Conservation (phyloP, 2,797 vertebrate genomes). For the Squalus acanthias region DNA sequence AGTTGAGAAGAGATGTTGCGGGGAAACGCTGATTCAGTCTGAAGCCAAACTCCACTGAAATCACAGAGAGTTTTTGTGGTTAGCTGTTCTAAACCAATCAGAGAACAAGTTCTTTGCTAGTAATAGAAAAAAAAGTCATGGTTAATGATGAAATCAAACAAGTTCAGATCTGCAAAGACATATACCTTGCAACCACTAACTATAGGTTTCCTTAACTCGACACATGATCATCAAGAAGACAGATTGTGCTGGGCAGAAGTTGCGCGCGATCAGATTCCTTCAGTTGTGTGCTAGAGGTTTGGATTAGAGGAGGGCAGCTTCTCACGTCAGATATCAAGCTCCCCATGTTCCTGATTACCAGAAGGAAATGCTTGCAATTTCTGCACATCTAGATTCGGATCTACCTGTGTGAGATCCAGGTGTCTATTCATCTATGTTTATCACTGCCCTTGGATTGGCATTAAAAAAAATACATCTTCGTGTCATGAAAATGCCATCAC, state of each 20-base stretch:
- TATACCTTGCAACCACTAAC: conserved; percentile 13
- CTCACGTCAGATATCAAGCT: not conserved
- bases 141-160: not conserved
- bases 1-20: not conserved
- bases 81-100: not conserved
- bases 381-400: not conserved
- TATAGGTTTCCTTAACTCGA: not conserved
- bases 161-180: not conserved
- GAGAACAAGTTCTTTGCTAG: not conserved
- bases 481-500: not conserved
- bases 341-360: not conserved
- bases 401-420: not conserved
- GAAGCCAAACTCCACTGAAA: not conserved
- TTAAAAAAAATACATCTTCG: not conserved
- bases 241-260: not conserved
- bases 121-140: not conserved
- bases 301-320: not conserved
- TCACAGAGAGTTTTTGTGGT: not conserved
- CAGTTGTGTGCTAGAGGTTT: not conserved
- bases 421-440: not conserved
- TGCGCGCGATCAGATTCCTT: not conserved
- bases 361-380: not conserved
- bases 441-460: not conserved
- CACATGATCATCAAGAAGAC: not conserved
- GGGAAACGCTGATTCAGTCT: conserved; percentile 1